phyloP scores from a whole-genome alignment of 1,140 invertebrate genomes.

The Drusus annulatus region DNA sequence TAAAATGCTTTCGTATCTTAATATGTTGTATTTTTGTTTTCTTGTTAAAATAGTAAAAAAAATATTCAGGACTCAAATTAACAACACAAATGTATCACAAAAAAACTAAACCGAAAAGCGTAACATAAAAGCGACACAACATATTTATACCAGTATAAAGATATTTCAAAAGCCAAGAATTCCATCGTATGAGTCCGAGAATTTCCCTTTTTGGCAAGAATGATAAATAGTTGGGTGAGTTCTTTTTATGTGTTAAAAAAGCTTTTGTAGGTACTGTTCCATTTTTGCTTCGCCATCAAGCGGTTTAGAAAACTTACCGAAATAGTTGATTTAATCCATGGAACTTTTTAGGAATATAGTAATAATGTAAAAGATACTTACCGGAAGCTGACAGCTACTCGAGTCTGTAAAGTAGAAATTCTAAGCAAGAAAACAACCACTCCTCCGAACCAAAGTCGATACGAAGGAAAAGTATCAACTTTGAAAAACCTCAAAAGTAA shows the following conservation, averaged over 20 bases:
- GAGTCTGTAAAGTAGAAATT: constrained; percentile 27
- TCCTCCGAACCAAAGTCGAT: constrained; percentile 4
- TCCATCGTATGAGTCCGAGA: background rate
- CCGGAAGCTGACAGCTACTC: background rate
- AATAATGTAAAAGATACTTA: constrained; percentile 1
- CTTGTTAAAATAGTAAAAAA: background rate
- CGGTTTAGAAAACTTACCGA: background rate
- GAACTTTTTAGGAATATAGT: background rate
- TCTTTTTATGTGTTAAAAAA: background rate
- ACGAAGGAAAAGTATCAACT: background rate
- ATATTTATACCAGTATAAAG: background rate
- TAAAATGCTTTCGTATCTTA: too few species aligned
- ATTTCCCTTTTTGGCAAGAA: background rate
- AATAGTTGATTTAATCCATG: background rate
- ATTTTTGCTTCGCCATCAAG: background rate
- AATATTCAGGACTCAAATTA: background rate
- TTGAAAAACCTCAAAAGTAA: constrained; percentile 30
- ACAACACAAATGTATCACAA: background rate
- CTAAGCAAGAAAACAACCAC: constrained; percentile 25
- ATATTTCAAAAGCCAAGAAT: constrained; percentile 12
- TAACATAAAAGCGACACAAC: background rate
- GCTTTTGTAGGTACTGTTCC: background rate
- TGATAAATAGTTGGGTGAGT: too few species aligned
- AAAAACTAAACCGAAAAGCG: background rate
- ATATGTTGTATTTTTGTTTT: too few species aligned